These are phyloP conservation scores for Trinorchestia longiramus DNA, from an alignment of 1,140 invertebrate species.

Conservation along the genomic window DNA sequence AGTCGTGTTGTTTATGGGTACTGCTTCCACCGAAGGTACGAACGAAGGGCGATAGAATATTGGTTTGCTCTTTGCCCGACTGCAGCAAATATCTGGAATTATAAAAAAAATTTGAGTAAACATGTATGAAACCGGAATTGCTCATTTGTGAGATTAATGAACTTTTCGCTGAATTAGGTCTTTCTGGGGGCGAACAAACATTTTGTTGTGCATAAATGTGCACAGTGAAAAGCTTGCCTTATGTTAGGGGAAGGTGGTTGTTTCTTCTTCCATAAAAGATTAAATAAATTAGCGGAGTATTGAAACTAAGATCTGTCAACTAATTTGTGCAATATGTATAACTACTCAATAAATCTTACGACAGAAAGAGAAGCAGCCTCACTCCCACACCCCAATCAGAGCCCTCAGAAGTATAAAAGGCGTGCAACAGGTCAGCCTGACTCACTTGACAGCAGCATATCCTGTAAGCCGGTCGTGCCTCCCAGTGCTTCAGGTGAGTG, in stretches of 20 bases:
- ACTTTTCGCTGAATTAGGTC: neutral
- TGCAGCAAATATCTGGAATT: too few relatives aligned
- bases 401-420: constrained; percentile 24
- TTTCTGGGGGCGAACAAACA: neutral
- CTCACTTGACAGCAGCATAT: neutral
- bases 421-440: neutral
- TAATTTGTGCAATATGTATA: neutral
- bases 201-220: neutral
- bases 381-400: neutral
- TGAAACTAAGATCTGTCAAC: neutral
- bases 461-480: neutral
- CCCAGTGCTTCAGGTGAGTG: constrained; percentile 5
- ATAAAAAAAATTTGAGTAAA: too few relatives aligned
- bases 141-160: neutral
- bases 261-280: neutral
- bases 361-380: neutral
- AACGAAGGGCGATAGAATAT: too few relatives aligned
- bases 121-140: neutral
- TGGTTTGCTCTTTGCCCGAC: too few relatives aligned
- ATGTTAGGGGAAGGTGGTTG: neutral
- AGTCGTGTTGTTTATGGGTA: too few relatives aligned
- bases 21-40: too few relatives aligned
- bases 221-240: neutral
- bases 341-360: neutral
- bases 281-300: neutral